Percentiles rank a stretch among this genome's conserved stretches.
Conservation (phyloP, 2,113 vertebrate genomes). For the Erinaceus europaeus region DNA sequence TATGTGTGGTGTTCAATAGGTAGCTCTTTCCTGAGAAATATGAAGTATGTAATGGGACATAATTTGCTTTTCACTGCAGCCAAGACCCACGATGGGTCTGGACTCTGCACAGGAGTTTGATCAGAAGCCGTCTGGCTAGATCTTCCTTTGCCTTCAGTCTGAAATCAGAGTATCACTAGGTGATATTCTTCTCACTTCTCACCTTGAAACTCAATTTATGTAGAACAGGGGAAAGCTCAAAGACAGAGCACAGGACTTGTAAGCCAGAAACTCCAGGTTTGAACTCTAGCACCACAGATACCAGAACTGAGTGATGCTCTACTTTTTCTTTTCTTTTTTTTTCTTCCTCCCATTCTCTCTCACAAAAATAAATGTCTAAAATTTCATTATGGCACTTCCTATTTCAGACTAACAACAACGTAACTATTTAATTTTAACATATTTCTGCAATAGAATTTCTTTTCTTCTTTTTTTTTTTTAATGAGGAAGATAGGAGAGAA, state of each 20-base stretch:
- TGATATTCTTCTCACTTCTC: neutral
- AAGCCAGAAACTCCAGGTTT: too few species aligned
- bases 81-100: neutral
- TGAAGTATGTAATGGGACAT: neutral
- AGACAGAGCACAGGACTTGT: too few species aligned
- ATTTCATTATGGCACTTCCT: neutral
- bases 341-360: too few species aligned
- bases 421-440: neutral
- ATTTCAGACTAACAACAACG: neutral
- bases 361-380: too few species aligned
- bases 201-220: neutral
- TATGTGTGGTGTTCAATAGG: neutral
- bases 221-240: too few species aligned
- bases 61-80: neutral
- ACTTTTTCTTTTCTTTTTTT: too few species aligned
- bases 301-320: too few species aligned
- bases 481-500: too few species aligned
- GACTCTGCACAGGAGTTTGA: neutral
- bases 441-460: too few species aligned
- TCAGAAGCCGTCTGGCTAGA: neutral
- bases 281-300: too few species aligned
- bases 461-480: too few species aligned
- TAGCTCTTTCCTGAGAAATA: conserved; percentile 40
- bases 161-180: neutral
- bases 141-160: neutral